phyloP scores from a whole-genome alignment of 2,113 vertebrate genomes.

The Petrocephalus microphthalmus region DNA sequence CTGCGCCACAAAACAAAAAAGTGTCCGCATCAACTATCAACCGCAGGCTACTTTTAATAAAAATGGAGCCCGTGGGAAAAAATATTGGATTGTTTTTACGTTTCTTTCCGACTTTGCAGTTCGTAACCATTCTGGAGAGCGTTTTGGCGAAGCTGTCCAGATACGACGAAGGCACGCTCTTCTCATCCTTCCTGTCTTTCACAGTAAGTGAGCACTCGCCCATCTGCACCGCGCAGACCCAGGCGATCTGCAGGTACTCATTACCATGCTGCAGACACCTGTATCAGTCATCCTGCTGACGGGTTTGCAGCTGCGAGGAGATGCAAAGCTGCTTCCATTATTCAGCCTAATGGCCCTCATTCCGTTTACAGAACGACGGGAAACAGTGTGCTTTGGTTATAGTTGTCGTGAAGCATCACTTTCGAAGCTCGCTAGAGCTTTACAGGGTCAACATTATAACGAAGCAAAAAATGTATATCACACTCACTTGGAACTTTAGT shows the following conservation, averaged over 20 bases:
- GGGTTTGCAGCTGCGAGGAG: background rate
- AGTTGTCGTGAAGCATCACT: background rate
- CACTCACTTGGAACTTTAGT: background rate
- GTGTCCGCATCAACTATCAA: background rate
- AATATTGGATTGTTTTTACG: background rate
- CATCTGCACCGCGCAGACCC: background rate
- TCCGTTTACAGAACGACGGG: background rate
- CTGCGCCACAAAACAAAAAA: background rate
- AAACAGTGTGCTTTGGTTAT: background rate
- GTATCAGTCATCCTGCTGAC: background rate
- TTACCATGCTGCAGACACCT: background rate
- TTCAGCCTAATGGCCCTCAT: background rate
- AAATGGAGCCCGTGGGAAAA: background rate
- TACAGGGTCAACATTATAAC: background rate
- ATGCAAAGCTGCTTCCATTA: background rate
- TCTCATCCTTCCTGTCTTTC: slow-evolving; percentile 98
- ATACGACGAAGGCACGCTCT: slow-evolving; percentile 98
- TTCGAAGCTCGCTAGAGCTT: background rate
- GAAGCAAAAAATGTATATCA: background rate
- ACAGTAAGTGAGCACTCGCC: slow-evolving; percentile 73
- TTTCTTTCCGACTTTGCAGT: slow-evolving; percentile 57
- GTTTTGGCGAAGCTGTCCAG: slow-evolving; percentile 96
- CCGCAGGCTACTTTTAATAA: background rate
- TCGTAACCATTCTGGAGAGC: slow-evolving; percentile 91
- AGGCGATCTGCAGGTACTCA: background rate